Conservation (phyloP, 2,888 invertebrate species). For the Ormyrus rosae region DNA sequence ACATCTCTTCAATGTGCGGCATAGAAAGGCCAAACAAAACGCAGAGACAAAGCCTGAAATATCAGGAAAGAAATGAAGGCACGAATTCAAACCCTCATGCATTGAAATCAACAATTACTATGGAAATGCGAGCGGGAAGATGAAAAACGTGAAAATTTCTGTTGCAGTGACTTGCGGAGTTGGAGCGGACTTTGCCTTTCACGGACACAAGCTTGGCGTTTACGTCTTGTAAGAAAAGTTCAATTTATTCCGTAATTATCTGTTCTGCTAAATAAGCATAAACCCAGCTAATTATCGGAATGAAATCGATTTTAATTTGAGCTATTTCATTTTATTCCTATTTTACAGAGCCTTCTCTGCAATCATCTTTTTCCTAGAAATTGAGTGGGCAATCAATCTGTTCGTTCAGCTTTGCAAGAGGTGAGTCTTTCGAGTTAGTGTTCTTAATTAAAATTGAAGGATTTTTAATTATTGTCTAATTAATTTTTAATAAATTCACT, state of each 20-base stretch:
- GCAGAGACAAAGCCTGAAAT: too few relatives aligned
- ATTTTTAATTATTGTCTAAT: too few relatives aligned
- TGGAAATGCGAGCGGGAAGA: too few relatives aligned
- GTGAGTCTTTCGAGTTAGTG: conserved; percentile 4
- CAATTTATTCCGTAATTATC: conserved; percentile 66
- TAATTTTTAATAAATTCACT: too few relatives aligned
- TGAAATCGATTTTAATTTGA: background rate
- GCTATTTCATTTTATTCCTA: background rate
- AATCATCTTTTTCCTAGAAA: conserved; percentile 80
- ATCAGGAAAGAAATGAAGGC: too few relatives aligned
- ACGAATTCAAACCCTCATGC: too few relatives aligned
- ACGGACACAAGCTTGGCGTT: conserved; percentile 79
- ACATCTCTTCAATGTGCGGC: too few relatives aligned
- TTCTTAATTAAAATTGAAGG: too few relatives aligned
- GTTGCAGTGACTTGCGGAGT: conserved; percentile 81
- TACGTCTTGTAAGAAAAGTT: conserved; percentile 80
- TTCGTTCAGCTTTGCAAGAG: conserved; percentile 23
- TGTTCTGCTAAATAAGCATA: background rate
- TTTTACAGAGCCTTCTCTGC: conserved; percentile 78
- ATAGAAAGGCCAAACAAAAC: too few relatives aligned
- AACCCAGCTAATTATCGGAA: background rate
- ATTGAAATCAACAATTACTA: too few relatives aligned
- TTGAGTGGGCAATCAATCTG: conserved; percentile 79
- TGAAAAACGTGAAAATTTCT: conserved; percentile 55
- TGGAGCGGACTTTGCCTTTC: conserved; percentile 81